Evolutionary conservation across 2,113 vertebrate genomes (phyloP).

Genomic region (Donacobius atricapilla): DNA sequence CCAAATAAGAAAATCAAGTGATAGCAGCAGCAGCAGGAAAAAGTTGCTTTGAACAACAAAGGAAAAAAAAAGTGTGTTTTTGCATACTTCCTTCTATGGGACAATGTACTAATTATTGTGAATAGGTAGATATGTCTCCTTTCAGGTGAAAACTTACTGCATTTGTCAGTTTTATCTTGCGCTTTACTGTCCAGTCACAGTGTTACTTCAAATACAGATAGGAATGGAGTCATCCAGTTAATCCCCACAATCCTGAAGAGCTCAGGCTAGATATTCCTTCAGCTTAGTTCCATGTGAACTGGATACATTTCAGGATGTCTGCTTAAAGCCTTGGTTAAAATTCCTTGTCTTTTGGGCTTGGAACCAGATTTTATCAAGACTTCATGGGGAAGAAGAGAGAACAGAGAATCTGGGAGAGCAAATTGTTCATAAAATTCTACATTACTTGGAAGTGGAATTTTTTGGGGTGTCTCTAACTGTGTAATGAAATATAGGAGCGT

Average conservation of each 20-base stretch:
- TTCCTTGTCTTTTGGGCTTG: not conserved
- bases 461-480: not conserved
- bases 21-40: not conserved
- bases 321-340: not conserved
- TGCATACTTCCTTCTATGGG: not conserved
- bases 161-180: not conserved
- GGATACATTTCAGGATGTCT: not conserved
- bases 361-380: not conserved
- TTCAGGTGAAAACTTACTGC: not conserved
- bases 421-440: not conserved
- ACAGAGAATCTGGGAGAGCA: not conserved
- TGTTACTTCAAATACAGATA: not conserved
- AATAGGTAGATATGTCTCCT: not conserved
- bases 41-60: not conserved
- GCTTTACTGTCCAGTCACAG: not conserved
- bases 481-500: not conserved
- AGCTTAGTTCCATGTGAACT: not conserved
- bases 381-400: not conserved
- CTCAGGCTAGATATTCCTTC: not conserved
- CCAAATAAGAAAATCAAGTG: not conserved
- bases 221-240: not conserved
- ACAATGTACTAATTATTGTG: not conserved
- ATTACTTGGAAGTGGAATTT: not conserved
- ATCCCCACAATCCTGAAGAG: not conserved
- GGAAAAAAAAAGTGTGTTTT: not conserved